Evolutionary conservation across 53 echinoderm and acorn worm species (phyloP).

Genomic region (Actinopyga echinites): DNA sequence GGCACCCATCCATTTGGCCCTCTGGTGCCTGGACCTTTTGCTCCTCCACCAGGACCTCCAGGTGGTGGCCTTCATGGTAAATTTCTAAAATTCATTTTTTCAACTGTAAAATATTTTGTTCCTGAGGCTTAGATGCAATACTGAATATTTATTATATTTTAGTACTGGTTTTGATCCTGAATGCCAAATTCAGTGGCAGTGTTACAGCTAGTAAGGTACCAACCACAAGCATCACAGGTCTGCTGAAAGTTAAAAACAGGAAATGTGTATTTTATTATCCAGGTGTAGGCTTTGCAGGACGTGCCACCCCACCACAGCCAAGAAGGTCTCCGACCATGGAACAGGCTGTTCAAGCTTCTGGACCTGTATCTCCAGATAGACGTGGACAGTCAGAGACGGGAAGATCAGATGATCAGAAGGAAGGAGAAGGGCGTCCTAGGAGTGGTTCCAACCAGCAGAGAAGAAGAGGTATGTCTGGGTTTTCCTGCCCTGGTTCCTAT

Average conservation of each 20-base stretch:
- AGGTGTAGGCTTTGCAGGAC: constrained; percentile 31
- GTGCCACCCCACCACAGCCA: constrained; percentile 66
- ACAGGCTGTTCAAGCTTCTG: constrained; percentile 95
- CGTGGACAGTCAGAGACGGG: constrained; percentile 42
- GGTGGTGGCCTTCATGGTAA: constrained; percentile 42
- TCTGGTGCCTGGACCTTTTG: constrained; percentile 17
- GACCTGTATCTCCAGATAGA: constrained; percentile 64
- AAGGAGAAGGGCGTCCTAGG: constrained; percentile 10
- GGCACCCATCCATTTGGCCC: constrained; percentile 22
- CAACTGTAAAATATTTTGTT: too few species aligned
- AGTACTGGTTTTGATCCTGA: too few species aligned
- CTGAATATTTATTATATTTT: too few species aligned
- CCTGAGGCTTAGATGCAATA: too few species aligned
- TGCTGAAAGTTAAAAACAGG: too few species aligned
- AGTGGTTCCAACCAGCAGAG: constrained; percentile 20
- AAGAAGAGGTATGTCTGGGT: constrained; percentile 4
- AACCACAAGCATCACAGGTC: too few species aligned
- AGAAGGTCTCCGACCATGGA: constrained; percentile 96
- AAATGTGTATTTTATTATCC: too few species aligned
- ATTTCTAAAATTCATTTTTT: too few species aligned
- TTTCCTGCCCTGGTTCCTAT: too few species aligned
- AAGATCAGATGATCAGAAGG: constrained; percentile 53
- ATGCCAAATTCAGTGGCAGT: too few species aligned
- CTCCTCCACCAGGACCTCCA: constrained; percentile 51
- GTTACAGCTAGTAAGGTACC: too few species aligned